phyloP scores from a whole-genome alignment of 2,113 vertebrate species.

The Colinus virginianus region DNA sequence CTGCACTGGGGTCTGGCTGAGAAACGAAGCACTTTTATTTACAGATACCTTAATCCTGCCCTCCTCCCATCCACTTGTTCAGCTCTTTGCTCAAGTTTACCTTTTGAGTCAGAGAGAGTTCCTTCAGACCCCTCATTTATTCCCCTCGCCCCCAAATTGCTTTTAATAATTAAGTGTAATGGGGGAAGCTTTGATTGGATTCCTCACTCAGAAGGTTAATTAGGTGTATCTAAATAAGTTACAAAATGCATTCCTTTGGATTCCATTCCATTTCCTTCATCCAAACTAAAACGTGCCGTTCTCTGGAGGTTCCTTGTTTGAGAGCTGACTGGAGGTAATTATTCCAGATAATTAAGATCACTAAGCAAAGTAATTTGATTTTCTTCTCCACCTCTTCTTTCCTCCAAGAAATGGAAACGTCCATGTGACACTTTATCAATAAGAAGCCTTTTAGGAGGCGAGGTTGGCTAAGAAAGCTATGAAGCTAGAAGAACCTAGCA shows the following conservation, averaged over 20 bases:
- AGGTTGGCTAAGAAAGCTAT: slow-evolving; percentile 45
- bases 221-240: slow-evolving; percentile 76
- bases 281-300: slow-evolving; percentile 68
- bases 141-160: slow-evolving; percentile 31
- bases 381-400: slow-evolving; percentile 53
- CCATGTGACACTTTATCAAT: slow-evolving; percentile 63
- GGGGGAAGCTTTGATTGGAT: slow-evolving; percentile 72
- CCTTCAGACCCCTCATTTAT: background rate
- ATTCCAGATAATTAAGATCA: slow-evolving; percentile 83
- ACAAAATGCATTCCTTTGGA: slow-evolving; percentile 70
- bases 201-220: slow-evolving; percentile 78
- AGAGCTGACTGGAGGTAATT: slow-evolving; percentile 81
- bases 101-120: background rate
- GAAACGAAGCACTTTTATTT: background rate
- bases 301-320: slow-evolving; percentile 75
- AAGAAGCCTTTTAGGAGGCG: slow-evolving; percentile 74
- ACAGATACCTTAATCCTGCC: background rate
- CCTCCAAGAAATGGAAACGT: slow-evolving; percentile 73
- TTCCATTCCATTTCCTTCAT: slow-evolving; percentile 41
- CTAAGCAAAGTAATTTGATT: slow-evolving; percentile 81
- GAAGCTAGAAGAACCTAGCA: slow-evolving; percentile 38
- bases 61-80: background rate
- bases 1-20: background rate
- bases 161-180: slow-evolving; percentile 74
- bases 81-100: background rate